Base-by-base conservation (phyloP, 1,140 invertebrate genomes). In the Laupala kohalensis region DNA sequence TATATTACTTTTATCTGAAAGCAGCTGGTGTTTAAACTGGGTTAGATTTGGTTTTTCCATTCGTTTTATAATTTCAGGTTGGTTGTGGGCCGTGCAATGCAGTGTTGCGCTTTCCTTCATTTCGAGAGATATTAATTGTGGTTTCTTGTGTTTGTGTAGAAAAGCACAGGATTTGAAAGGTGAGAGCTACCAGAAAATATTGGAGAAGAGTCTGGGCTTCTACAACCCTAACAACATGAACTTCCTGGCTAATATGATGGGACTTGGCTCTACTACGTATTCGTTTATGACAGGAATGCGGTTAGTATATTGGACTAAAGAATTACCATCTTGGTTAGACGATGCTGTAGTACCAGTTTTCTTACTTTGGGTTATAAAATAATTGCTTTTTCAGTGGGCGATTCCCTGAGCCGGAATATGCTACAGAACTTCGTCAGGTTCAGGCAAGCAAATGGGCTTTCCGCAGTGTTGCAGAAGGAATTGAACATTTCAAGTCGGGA, bases 401-500 rank as follows among this genome's bases (percentile, higher is more conserved):
- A 77, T 93, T 94, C 78, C 86, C 90, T 30, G 86, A 89, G 70
- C 83, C 88, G 74, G 94, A 96, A 78, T 93, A 89, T 82, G 91
- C 92, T 66, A 86, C 85, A 75, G 90, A 93, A 79, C 82, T 97
- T 73, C 86, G 93, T 65, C 92, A 94, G 81, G 86, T 88, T 30
- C 95, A 97, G 82, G 93, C 94, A 25, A 91, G 89, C 76, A 94
- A 94, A 79, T 95, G 93, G 93, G 94, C 95, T 23, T 93, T 94
- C 80, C 88, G 91, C 77, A 93, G 90, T 78, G 93, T 96, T 25
- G 91, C 92, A 30, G 92, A 96, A 82, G 96, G 96, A 72, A 95
- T 98, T 75, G 89, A 92, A 78, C 90, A 94, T 84, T 97, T 97
- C 82, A 97, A 97, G 82, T 87, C 89, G 71, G 93, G 93, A 63